Conservation (phyloP, 2,113 vertebrate genomes). For the Atherinomorus stipes region DNA sequence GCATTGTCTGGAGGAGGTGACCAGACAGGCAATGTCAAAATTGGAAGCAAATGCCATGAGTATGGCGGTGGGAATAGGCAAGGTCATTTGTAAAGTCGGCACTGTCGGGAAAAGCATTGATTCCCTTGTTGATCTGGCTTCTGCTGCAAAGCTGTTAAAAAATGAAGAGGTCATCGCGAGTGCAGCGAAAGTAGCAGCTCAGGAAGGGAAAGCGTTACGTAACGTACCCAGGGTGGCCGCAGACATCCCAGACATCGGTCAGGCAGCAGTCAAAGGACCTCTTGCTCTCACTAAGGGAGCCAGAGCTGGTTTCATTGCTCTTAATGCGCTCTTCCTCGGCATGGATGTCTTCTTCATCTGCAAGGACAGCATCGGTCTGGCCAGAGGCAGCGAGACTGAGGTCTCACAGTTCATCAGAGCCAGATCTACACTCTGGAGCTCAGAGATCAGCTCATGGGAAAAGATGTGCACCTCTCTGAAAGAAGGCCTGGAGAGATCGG, state of each 20-base stretch:
- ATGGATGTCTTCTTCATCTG: constrained; percentile 66
- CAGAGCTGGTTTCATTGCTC: constrained; percentile 5
- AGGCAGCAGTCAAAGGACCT: constrained; percentile 42
- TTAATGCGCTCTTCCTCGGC: constrained; percentile 57
- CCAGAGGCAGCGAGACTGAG: constrained; percentile 39
- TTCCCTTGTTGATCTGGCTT: constrained; percentile 5
- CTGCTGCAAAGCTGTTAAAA: constrained; percentile 1
- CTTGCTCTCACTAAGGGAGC: constrained; percentile 23
- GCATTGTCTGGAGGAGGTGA: constrained; percentile 36
- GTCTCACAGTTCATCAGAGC: constrained; percentile 57
- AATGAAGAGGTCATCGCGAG: background rate
- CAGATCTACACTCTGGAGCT: constrained; percentile 51
- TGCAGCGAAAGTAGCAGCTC: constrained; percentile 13
- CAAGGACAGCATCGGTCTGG: constrained; percentile 59
- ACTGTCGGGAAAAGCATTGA: constrained; percentile 2
- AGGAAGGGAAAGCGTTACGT: constrained; percentile 31
- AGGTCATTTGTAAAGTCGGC: background rate
- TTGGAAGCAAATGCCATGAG: fast-evolving
- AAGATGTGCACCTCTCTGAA: constrained; percentile 21
- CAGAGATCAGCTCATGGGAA: constrained; percentile 53
- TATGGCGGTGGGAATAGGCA: background rate
- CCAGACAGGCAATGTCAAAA: background rate
- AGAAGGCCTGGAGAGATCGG: constrained; percentile 4
- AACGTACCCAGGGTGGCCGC: constrained; percentile 32
- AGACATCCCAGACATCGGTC: constrained; percentile 55